These are phyloP conservation scores for Chironomus tentans DNA, from an alignment of 2,888 invertebrate genomes.

Conservation along the genomic window DNA sequence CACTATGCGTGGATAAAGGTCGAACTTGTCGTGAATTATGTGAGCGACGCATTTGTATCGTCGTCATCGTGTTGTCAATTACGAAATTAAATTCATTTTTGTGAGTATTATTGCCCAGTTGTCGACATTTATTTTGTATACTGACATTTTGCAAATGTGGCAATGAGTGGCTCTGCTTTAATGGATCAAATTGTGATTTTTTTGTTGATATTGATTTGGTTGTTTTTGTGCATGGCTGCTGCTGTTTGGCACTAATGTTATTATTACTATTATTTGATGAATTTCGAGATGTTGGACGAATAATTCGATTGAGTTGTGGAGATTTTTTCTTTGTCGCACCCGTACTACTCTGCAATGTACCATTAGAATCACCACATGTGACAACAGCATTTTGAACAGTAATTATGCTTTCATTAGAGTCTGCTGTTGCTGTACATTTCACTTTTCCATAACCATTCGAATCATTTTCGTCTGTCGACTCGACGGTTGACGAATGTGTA, in stretches of 20 bases:
- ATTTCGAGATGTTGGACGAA: slow-evolving; percentile 26
- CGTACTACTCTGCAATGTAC: not conserved
- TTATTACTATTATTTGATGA: slow-evolving; percentile 28
- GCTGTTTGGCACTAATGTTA: slow-evolving; percentile 28
- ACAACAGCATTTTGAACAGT: slow-evolving; percentile 13
- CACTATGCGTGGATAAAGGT: slow-evolving; percentile 45
- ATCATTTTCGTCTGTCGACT: slow-evolving; percentile 23
- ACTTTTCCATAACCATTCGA: slow-evolving; percentile 17
- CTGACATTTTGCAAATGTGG: not conserved
- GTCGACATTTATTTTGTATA: not conserved
- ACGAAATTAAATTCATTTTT: slow-evolving; percentile 5
- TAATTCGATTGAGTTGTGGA: slow-evolving; percentile 28
- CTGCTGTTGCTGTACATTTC: not conserved
- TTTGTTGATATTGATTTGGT: not conserved
- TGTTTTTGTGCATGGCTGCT: slow-evolving; percentile 16
- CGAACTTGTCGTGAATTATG: slow-evolving; percentile 40
- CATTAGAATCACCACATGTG: slow-evolving; percentile 9
- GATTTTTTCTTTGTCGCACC: slow-evolving; percentile 25
- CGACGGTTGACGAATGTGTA: slow-evolving; percentile 9
- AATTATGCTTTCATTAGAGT: slow-evolving; percentile 17
- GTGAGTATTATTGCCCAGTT: not conserved
- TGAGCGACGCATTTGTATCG: slow-evolving; percentile 30
- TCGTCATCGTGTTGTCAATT: slow-evolving; percentile 16
- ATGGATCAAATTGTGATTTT: slow-evolving; percentile 4
- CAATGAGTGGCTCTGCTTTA: slow-evolving; percentile 13